Conservation (phyloP, 2,113 vertebrate species). For the Anser cygnoides region DNA sequence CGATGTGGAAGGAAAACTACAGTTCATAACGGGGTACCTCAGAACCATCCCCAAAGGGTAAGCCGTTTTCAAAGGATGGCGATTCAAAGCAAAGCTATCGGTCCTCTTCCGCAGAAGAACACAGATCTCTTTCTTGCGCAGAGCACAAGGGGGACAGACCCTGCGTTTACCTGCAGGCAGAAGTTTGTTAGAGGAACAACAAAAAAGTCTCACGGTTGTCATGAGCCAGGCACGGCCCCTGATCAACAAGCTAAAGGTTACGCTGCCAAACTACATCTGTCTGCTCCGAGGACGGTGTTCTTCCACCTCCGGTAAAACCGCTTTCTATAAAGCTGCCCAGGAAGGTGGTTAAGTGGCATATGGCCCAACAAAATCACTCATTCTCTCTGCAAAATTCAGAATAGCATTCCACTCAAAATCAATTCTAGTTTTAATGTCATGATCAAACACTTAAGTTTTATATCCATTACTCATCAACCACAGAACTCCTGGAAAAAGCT, state of each 20-base stretch:
- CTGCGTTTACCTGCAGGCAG: background rate
- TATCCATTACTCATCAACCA: background rate
- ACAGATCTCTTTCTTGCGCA: fast-evolving
- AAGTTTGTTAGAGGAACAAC: background rate
- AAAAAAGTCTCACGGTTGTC: background rate
- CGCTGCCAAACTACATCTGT: background rate
- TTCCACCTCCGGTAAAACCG: background rate
- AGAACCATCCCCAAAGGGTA: background rate
- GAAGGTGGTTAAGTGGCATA: background rate
- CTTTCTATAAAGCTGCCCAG: background rate
- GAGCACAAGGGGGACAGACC: background rate
- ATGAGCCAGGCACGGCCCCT: background rate
- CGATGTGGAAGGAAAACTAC: fast-evolving
- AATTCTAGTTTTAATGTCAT: background rate
- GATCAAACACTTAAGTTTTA: background rate
- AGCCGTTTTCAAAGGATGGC: background rate
- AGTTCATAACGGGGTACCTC: fast-evolving
- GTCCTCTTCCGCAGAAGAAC: background rate
- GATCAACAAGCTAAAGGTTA: background rate
- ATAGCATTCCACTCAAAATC: background rate
- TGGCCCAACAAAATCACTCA: background rate
- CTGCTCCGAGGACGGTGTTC: fast-evolving
- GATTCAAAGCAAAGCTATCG: background rate
- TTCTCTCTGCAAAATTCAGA: background rate
- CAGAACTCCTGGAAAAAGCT: constrained; percentile 29